These are phyloP conservation scores for Listrodromus nycthemerus DNA, from an alignment of 2,888 invertebrate species.

Conservation along the genomic window DNA sequence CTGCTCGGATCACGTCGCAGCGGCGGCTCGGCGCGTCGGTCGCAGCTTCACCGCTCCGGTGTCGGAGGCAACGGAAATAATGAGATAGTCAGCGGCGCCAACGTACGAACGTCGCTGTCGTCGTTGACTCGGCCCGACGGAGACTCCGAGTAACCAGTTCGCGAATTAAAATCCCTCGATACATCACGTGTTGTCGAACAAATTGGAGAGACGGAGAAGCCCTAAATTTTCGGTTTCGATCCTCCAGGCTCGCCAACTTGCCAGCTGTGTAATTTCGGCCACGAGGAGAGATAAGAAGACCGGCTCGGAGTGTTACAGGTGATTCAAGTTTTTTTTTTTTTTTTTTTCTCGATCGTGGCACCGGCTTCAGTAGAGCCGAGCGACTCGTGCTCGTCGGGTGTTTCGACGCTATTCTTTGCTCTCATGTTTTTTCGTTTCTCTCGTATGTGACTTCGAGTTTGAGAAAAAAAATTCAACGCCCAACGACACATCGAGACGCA, in stretches of 20 bases:
- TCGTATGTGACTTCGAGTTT: neutral
- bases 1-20: neutral
- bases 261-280: slow-evolving; percentile 24
- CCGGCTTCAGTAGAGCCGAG: slow-evolving; percentile 13
- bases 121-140: neutral
- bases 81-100: neutral
- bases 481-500: neutral
- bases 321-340: slow-evolving; percentile 13
- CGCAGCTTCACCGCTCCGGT: neutral
- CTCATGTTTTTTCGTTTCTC: neutral
- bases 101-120: too few relatives aligned
- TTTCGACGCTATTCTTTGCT: neutral
- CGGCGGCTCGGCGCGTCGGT: neutral
- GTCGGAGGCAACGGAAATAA: neutral
- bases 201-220: neutral
- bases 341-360: neutral
- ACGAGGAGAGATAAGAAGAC: slow-evolving; percentile 37
- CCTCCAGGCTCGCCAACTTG: neutral
- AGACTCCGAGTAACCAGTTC: neutral
- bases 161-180: too few relatives aligned
- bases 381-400: slow-evolving; percentile 25
- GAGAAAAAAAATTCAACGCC: neutral
- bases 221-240: neutral
- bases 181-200: neutral
- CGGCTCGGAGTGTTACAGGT: neutral